Evolutionary conservation across 2,888 invertebrate species (phyloP).

Genomic region (Clanis bilineata): DNA sequence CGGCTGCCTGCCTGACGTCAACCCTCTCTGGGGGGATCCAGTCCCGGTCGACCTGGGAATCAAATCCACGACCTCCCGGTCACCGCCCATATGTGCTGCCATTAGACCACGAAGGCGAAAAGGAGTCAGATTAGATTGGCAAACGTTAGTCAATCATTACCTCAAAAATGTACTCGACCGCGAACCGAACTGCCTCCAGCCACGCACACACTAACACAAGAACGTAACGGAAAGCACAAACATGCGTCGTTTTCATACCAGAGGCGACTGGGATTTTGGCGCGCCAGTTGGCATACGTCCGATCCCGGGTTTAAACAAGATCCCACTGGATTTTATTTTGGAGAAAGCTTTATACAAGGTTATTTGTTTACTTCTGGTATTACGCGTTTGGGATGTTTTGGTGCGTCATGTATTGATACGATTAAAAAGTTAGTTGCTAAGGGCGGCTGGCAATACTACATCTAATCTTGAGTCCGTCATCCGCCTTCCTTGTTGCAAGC

Average conservation of each 20-base stretch:
- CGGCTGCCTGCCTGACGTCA: too few species aligned
- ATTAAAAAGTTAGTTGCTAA: background rate
- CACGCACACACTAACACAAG: slow-evolving; percentile 35
- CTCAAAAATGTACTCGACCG: slow-evolving; percentile 26
- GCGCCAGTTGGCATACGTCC: slow-evolving; percentile 32
- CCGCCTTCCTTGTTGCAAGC: too few species aligned
- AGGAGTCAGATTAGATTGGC: too few species aligned
- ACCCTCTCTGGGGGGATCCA: too few species aligned
- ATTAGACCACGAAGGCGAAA: too few species aligned
- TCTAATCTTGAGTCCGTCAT: too few species aligned
- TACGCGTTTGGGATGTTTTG: background rate
- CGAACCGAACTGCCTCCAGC: slow-evolving; percentile 33
- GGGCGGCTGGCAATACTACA: too few species aligned
- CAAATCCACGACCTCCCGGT: too few species aligned
- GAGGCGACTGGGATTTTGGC: slow-evolving; percentile 14
- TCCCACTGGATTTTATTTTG: slow-evolving; percentile 34
- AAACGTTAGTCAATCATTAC: slow-evolving; percentile 18
- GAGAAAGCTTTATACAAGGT: slow-evolving; percentile 28
- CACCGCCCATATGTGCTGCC: too few species aligned
- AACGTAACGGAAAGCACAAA: slow-evolving; percentile 29
- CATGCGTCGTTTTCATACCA: slow-evolving; percentile 33
- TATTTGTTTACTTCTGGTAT: background rate
- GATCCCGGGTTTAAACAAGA: slow-evolving; percentile 19
- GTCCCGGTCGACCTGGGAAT: too few species aligned
- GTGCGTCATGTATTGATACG: background rate